Conservation (phyloP, 2,113 vertebrate species). For the Ammospiza nelsoni region DNA sequence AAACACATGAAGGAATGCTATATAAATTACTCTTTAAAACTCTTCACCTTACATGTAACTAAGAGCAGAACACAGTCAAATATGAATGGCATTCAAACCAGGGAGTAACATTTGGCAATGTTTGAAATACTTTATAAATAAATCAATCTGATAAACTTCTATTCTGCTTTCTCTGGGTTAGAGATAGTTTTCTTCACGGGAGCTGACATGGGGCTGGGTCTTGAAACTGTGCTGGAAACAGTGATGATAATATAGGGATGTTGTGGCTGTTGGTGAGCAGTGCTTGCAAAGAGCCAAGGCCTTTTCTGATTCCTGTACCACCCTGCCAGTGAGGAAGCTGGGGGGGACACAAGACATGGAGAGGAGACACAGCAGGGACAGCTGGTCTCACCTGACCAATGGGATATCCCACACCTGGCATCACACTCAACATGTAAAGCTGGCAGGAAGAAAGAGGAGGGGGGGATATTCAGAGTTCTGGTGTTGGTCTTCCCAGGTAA, state of each 20-base stretch:
- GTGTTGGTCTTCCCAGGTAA: not conserved
- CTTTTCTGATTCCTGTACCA: not conserved
- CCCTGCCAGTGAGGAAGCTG: not conserved
- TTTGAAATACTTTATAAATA: not conserved
- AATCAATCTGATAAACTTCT: not conserved
- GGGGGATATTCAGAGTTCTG: not conserved
- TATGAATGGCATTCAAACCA: not conserved
- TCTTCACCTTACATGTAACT: not conserved
- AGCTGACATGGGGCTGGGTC: not conserved
- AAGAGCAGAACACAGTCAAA: not conserved
- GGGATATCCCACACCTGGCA: not conserved
- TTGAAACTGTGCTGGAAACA: not conserved
- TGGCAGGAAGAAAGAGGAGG: not conserved
- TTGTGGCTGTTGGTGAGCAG: accelerated
- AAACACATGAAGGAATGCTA: not conserved
- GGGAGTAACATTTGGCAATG: not conserved
- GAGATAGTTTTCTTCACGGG: not conserved
- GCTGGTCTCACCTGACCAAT: not conserved
- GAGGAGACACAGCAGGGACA: not conserved
- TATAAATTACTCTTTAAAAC: not conserved
- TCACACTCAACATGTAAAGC: not conserved
- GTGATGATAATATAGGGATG: not conserved
- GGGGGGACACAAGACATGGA: not conserved
- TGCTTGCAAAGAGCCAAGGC: not conserved
- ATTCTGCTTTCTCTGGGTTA: not conserved